Evolutionary conservation across 2,888 invertebrate species (phyloP), one percentile per base, ranked within the genome.

Genomic region (Alloplasta piceator): DNA sequence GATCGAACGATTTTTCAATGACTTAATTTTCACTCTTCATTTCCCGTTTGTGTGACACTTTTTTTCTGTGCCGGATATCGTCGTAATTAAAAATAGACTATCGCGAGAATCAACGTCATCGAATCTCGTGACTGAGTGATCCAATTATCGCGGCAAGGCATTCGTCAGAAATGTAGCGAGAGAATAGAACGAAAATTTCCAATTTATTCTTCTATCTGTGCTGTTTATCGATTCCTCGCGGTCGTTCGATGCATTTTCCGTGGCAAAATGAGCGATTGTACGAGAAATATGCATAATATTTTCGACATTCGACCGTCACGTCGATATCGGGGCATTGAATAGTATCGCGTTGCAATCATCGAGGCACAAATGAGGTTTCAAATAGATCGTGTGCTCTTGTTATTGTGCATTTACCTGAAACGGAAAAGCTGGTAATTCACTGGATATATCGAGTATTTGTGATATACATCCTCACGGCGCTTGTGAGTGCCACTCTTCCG

Each of bases 71-170:
- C 1, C 7, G 55, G 43, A 63, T 36, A 64, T 66, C 60, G 16
- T 14, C 63, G 12, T 26, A 26, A 67, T 68, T 14, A 43, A 72
- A 68, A 68, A 71, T 52, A 68, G 68, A 76, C 16, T 41, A 46
- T 41, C 52, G 55, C 38, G 36, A 0, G 48, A 12, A 16, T 26
- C 36, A 66, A 68, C 78, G 55, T 66, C 56, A 71, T 66, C 70
- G 70, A 67, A 70, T 70, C 41, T 75, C 48, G 66, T 43, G 60
- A 16, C 38, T 46, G 52, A 52, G 50, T 61, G 61, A 58, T 63
- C 68, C 68, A 80, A 80, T 80, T 77, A 77, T 72, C 76, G 67
- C 64, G 38, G 58, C 6, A 60, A 10, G 36, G 70, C 36, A 16
- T 63, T 70, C 14, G 26, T 26, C 26, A 26, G 26, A 26, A 26